A percentile compares a stretch with the other conserved stretches of the same genome.
Evolutionary conservation across 2,113 vertebrate species (phyloP).

Genomic region (Romanogobio albipinnatus): DNA sequence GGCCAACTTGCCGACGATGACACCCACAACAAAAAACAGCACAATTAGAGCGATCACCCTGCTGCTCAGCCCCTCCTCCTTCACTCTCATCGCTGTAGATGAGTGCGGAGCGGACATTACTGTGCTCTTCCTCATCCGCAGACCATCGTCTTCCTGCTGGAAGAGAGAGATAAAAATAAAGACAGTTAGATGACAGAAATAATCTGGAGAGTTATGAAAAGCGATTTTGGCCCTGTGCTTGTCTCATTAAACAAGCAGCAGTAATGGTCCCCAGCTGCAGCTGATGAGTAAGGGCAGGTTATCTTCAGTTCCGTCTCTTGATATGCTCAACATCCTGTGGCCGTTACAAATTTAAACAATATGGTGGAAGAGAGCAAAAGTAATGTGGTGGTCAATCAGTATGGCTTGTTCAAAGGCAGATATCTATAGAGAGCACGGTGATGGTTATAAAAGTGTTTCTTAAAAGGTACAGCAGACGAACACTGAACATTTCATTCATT

Average conservation of each 20-base stretch:
- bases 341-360: conserved; percentile 8
- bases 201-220: conserved; percentile 1
- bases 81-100: conserved; percentile 70
- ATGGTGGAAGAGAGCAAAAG: not conserved
- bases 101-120: conserved; percentile 82
- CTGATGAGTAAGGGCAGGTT: conserved; percentile 22
- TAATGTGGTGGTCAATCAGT: not conserved
- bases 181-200: conserved; percentile 22
- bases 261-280: conserved; percentile 34
- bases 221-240: not conserved
- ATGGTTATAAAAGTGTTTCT: not conserved
- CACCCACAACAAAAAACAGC: conserved; percentile 93
- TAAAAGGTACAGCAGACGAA: not conserved
- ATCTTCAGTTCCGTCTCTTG: not conserved
- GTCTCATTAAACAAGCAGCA: not conserved
- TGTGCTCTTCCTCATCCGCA: conserved; percentile 89
- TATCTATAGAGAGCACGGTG: not conserved
- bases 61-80: conserved; percentile 88
- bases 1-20: conserved; percentile 94
- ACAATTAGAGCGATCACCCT: conserved; percentile 88
- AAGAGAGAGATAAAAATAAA: not conserved
- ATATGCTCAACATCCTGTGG: conserved; percentile 5
- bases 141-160: conserved; percentile 89
- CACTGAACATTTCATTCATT: not conserved
- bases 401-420: not conserved